Percentiles rank a stretch among this genome's conserved stretches.
phyloP scores from a whole-genome alignment of 1,140 invertebrate genomes.

The Drosophila tsacasi region DNA sequence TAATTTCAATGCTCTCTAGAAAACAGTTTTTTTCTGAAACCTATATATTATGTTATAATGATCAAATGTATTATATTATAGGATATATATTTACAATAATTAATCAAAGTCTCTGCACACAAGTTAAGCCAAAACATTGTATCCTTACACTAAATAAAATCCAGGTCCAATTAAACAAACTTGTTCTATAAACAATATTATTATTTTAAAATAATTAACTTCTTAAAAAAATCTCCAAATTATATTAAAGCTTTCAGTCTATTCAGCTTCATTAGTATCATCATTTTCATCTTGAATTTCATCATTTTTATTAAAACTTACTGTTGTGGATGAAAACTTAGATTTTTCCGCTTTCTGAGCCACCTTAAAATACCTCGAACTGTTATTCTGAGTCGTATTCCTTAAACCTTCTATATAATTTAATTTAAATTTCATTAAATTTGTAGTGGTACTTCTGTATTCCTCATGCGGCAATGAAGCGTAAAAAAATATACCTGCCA shows the following conservation, averaged over 20 bases:
- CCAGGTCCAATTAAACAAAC: background rate
- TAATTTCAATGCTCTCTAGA: conserved; percentile 34
- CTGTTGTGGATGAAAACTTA: background rate
- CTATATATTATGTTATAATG: too few species aligned
- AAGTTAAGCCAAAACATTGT: too few species aligned
- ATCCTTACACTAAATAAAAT: background rate
- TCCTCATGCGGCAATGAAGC: background rate
- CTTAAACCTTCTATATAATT: background rate
- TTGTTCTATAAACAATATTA: background rate
- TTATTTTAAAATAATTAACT: background rate
- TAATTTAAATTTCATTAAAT: background rate
- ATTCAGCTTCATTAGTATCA: background rate
- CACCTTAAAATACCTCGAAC: background rate
- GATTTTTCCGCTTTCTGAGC: background rate
- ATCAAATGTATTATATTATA: too few species aligned
- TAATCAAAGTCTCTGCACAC: too few species aligned
- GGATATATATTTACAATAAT: too few species aligned
- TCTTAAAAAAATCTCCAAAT: background rate
- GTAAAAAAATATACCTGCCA: conserved; percentile 33
- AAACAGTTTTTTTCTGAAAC: background rate
- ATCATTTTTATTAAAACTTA: background rate
- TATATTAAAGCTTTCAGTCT: background rate
- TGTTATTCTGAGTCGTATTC: background rate
- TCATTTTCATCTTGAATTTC: background rate
- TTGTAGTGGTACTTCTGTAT: background rate